A percentile compares a stretch with the other conserved stretches of the same genome.
Conservation (phyloP, 2,113 vertebrate species). For the Platycercus adscitus region DNA sequence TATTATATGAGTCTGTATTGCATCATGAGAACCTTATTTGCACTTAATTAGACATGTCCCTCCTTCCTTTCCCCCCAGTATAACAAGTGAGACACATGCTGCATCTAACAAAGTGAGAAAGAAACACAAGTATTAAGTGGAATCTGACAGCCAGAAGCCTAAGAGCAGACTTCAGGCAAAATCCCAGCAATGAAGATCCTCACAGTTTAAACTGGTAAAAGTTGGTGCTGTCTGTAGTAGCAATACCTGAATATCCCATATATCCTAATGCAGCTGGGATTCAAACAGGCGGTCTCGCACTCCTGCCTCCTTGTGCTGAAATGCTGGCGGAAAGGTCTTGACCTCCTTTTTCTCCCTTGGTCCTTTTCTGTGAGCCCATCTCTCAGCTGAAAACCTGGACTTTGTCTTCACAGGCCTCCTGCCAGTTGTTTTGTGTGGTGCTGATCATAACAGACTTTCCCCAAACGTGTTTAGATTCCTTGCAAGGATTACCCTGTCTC, state of each 20-base stretch:
- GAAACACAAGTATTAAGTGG: neutral
- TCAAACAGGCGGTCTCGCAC: neutral
- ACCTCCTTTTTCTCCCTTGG: neutral
- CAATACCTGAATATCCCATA: neutral
- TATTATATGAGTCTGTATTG: conserved; percentile 37
- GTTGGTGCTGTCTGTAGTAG: neutral
- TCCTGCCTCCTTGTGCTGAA: neutral
- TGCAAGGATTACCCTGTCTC: neutral
- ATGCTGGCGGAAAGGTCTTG: neutral
- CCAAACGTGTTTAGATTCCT: accelerated
- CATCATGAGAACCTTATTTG: conserved; percentile 46
- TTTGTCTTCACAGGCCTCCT: neutral
- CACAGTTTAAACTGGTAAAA: neutral
- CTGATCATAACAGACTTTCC: neutral
- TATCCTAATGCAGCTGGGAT: neutral
- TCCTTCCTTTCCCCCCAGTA: neutral
- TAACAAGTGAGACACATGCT: neutral
- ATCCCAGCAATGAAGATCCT: neutral
- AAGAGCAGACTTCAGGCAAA: neutral
- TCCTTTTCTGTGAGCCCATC: neutral
- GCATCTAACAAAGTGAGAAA: conserved; percentile 36
- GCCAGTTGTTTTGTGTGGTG: neutral
- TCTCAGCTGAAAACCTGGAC: neutral
- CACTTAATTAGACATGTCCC: conserved; percentile 33
- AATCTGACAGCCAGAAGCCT: neutral